These are phyloP conservation scores for Caenorhabditis sp. DNA, from an alignment of 2,888 invertebrate genomes.

Conservation along the genomic window DNA sequence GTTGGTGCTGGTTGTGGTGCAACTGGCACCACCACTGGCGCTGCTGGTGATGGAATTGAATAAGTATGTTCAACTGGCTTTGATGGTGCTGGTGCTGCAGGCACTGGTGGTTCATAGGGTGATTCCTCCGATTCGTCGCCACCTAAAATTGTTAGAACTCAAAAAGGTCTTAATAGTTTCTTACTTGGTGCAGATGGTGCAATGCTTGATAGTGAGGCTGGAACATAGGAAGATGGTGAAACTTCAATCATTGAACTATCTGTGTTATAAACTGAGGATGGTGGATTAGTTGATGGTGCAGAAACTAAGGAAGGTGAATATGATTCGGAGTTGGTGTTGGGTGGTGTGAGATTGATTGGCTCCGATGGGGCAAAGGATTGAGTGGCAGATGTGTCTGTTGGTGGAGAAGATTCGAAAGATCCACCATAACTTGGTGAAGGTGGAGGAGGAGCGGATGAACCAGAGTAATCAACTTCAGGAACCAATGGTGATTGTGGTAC, in stretches of 20 bases:
- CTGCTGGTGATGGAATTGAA: background rate
- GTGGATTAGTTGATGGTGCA: background rate
- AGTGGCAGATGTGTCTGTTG: background rate
- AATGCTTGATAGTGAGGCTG: constrained; percentile 2
- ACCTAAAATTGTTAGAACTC: background rate
- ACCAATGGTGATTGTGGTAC: no score
- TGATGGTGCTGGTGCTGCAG: constrained; percentile 10
- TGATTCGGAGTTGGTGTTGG: background rate
- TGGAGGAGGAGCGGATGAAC: background rate
- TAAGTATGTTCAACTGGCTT: background rate
- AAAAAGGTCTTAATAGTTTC: background rate
- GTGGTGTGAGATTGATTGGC: background rate
- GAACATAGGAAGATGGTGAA: constrained; percentile 4
- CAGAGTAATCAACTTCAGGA: background rate
- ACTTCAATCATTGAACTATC: background rate
- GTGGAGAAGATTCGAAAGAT: background rate
- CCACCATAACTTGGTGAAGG: background rate
- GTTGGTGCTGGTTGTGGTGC: constrained; percentile 6
- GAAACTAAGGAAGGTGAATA: background rate
- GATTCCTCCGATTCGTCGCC: background rate
- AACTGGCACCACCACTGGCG: background rate
- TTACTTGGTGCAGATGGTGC: constrained; percentile 1
- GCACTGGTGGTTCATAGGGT: background rate
- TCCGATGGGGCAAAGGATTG: background rate
- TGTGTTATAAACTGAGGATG: background rate